Evolutionary conservation across 2,888 invertebrate species (phyloP).

Genomic region (Zelleria hepariella): DNA sequence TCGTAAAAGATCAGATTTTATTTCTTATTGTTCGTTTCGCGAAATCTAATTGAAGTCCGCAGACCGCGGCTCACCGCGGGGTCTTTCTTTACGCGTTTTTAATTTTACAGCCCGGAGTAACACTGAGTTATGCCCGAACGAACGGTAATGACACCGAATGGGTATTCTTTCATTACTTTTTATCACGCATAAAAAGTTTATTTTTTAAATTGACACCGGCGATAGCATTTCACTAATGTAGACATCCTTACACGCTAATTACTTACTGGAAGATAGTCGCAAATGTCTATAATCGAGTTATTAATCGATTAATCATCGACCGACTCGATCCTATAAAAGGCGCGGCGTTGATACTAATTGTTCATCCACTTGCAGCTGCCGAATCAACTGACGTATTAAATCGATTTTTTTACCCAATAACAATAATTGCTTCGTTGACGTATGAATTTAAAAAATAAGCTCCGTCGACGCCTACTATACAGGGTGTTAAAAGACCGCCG

Average conservation of each 20-base stretch:
- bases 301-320: constrained; percentile 3
- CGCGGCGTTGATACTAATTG: neutral
- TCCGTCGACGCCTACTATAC: too few species aligned
- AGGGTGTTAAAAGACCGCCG: too few species aligned
- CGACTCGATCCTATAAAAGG: neutral
- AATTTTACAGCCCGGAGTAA: constrained; percentile 54
- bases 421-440: constrained; percentile 1
- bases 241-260: neutral
- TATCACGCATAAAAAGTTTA: constrained; percentile 40
- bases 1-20: constrained; percentile 69
- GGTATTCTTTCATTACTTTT: constrained; percentile 57
- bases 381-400: constrained; percentile 4
- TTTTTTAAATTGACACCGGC: neutral
- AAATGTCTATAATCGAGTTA: constrained; percentile 3
- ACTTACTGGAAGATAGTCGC: neutral
- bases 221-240: neutral
- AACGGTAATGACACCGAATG: constrained; percentile 40
- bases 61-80: constrained; percentile 37
- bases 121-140: constrained; percentile 46
- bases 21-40: constrained; percentile 70
- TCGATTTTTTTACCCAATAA: constrained; percentile 5
- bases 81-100: constrained; percentile 66
- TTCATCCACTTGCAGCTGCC: constrained; percentile 1
- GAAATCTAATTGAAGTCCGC: constrained; percentile 68
- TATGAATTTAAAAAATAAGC: neutral